These are phyloP conservation scores for Cyrtodaria siliqua DNA, from an alignment of 2,888 invertebrate genomes.

Conservation along the genomic window DNA sequence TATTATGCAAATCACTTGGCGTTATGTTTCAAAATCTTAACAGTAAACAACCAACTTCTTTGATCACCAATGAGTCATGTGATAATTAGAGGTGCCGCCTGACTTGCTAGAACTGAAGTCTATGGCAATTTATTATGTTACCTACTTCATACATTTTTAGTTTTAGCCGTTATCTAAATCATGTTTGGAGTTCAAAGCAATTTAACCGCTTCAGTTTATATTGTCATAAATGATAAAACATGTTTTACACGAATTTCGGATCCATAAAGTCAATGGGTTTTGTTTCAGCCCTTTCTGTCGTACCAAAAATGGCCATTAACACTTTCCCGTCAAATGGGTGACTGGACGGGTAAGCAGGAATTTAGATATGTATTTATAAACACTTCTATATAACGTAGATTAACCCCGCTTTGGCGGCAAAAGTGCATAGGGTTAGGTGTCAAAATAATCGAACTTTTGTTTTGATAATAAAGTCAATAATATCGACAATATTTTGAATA, in stretches of 20 bases:
- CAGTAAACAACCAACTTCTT: too few species aligned
- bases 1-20: too few species aligned
- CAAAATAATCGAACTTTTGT: conserved; percentile 44
- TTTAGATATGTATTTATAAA: conserved; percentile 43
- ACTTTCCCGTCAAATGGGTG: conserved; percentile 16
- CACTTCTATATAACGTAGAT: conserved; percentile 46
- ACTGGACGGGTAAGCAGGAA: conserved; percentile 27
- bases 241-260: conserved; percentile 6
- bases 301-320: conserved; percentile 36
- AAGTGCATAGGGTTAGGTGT: conserved; percentile 32
- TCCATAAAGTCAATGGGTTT: not conserved
- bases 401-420: conserved; percentile 54
- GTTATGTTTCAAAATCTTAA: too few species aligned
- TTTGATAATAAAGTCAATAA: conserved; percentile 46
- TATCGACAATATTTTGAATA: conserved; percentile 12
- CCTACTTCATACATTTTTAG: too few species aligned
- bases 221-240: not conserved
- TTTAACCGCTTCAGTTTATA: not conserved
- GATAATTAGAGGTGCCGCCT: too few species aligned
- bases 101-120: too few species aligned
- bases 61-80: too few species aligned
- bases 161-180: too few species aligned
- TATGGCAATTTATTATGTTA: too few species aligned
- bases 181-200: not conserved
- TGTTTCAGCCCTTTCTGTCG: too few species aligned